These are phyloP conservation scores for Scelioninae gen. 1 DNA, from an alignment of 2,888 invertebrate species.

Conservation along the genomic window DNA sequence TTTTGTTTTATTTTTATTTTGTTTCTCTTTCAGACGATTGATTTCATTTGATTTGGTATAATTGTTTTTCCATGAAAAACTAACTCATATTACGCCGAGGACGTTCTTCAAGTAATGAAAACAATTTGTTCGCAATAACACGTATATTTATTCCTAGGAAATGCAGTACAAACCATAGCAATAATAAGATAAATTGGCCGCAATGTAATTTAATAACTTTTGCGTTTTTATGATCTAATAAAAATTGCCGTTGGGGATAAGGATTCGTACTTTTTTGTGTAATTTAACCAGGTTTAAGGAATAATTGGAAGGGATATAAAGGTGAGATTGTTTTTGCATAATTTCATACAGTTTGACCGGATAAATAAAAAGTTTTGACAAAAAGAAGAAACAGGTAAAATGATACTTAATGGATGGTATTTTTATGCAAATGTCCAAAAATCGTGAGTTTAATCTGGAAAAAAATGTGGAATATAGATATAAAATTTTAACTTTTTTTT, in stretches of 20 bases:
- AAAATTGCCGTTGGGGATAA: conserved; percentile 30
- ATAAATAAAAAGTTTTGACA: not conserved
- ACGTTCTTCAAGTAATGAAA: conserved; percentile 10
- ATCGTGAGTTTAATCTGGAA: too few species aligned
- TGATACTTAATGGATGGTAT: too few species aligned
- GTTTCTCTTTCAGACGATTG: not conserved
- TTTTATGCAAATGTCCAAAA: too few species aligned
- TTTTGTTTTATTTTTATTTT: too few species aligned
- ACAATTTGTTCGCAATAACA: conserved; percentile 33
- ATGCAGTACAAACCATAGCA: conserved; percentile 4
- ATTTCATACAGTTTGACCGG: not conserved
- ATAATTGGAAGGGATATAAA: conserved; percentile 17
- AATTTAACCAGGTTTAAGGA: conserved; percentile 14
- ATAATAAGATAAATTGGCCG: conserved; percentile 54
- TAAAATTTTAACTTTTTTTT: too few species aligned
- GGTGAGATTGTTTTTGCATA: conserved; percentile 5
- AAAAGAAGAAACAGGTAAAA: too few species aligned
- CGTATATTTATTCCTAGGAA: conserved; percentile 31
- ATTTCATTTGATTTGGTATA: conserved; percentile 19
- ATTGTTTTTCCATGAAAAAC: conserved; percentile 21
- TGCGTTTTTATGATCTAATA: conserved; percentile 40
- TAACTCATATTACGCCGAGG: conserved; percentile 10
- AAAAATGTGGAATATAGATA: too few species aligned
- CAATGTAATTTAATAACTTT: conserved; percentile 53
- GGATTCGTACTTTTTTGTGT: conserved; percentile 28